Evolutionary conservation across 2,113 vertebrate genomes (phyloP).

Genomic region (Thamnaconus septentrionalis): DNA sequence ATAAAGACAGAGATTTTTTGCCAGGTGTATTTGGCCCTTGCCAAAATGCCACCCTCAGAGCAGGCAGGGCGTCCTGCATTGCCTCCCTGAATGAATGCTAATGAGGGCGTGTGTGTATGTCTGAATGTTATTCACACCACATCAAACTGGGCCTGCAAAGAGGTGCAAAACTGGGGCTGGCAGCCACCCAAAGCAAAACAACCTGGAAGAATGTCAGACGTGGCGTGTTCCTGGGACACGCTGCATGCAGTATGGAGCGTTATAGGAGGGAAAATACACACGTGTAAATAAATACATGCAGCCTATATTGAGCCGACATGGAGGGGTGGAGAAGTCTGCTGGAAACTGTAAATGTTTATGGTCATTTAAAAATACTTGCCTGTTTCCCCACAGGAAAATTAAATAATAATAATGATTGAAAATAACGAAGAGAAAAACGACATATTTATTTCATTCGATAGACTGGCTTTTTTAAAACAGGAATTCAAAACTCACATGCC

Average conservation of each 20-base stretch:
- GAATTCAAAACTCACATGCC: not conserved
- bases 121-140: slow-evolving; percentile 81
- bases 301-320: slow-evolving; percentile 39
- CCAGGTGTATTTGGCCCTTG: slow-evolving; percentile 77
- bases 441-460: too few species aligned
- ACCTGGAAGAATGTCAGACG: slow-evolving; percentile 79
- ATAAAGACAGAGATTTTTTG: slow-evolving; percentile 56
- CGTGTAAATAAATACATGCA: slow-evolving; percentile 22
- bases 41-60: slow-evolving; percentile 79
- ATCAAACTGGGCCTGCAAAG: slow-evolving; percentile 79
- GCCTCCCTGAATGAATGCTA: slow-evolving; percentile 72
- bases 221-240: slow-evolving; percentile 70
- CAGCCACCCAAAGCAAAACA: slow-evolving; percentile 76
- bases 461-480: too few species aligned
- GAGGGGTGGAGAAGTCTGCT: slow-evolving; percentile 33
- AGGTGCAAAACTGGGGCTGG: slow-evolving; percentile 79
- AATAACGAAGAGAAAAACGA: too few species aligned
- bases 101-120: slow-evolving; percentile 76
- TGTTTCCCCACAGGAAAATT: not conserved
- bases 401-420: too few species aligned
- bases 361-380: not conserved
- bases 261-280: not conserved
- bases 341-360: slow-evolving; percentile 20
- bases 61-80: slow-evolving; percentile 71
- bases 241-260: slow-evolving; percentile 54